Base-by-base conservation (phyloP, 2,888 invertebrate genomes). In the Hydropsyche betteni region DNA sequence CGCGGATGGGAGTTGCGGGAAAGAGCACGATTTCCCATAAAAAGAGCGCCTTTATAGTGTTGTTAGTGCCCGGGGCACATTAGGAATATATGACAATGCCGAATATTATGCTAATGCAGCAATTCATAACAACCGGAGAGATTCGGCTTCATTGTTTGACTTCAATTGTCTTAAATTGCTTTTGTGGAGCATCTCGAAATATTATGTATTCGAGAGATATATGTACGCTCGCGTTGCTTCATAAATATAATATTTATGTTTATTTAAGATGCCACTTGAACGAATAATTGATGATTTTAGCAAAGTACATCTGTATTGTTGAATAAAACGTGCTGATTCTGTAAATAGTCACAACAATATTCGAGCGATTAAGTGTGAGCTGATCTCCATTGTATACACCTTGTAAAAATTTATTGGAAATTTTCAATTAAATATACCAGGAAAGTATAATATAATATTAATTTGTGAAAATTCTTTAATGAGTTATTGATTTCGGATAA, bases 101-200 rank as follows among this genome's bases (percentile, higher is more conserved):
- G 70, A 70, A 53, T 70, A 53, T 70, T 70, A 70, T 70, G 70
- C 70, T 70, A 70, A 70, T 70, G 70, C 53, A 53, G 53, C 53
- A 70, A 70, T 70, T 70, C 70, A 70, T 70, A 53, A 53, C 70
- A 70, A 70, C 70, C 34, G 70, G n/a, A 52, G 52, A 70, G 70
- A 70, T 70, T 70, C 53, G 52, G 70, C 34, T 64, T 64, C 64
- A 70, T 53, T 70, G 36, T 70, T 53, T 53, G 51, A 36, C 34
- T 51, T 70, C 51, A 70, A 70, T 70, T 70, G 53, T 70, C 70
- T 70, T 53, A 70, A 33, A 70, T 70, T 53, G 34, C 53, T 70
- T 44, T 70, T 70, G 52, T 70, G 53, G 52, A 44, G 64, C 64
- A 12, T n/a, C 12, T 55, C 55, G 16, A 55, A 55, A n/a, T 55